Evolutionary conservation across 2,113 vertebrate genomes (phyloP), one percentile per base, ranked within the genome.

Genomic region (Ailuropoda melanoleuca): DNA sequence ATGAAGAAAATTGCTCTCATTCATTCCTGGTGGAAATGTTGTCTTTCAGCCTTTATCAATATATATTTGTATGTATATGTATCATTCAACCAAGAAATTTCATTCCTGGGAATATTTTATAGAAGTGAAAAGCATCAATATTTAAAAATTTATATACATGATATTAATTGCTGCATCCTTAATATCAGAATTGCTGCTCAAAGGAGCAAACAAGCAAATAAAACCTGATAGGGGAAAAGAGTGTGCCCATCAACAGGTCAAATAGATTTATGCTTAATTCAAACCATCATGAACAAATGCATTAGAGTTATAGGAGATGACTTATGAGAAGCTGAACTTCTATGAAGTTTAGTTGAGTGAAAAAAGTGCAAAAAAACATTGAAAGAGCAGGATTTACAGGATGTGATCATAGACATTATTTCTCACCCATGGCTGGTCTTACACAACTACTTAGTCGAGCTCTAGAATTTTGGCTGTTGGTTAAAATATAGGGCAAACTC

Each of bases 401-500:
- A 77, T 8, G 24, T 1, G n/a, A 46, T 56, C 64, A 60, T 15
- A 62, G 50, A 24, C 23, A 55, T 31, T 9, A 48, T 92, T 95
- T 86, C 43, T 29, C 19, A 24, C 29, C 10, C 55, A 64, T 46
- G 75, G 55, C 9, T 13, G 48, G 31, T 89, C 23, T 75, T 68
- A 66, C 0, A 48, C 55, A 85, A 50, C 34, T 88, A 11, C 62
- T 86, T 18, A 78, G 24, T 34, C 62, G 55, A 87, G 17, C 21
- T 66, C 23, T 84, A 70, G 37, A 74, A 89, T 34, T 75, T 93
- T 43, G 58, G 58, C 18, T 83, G 11, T 66, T 87, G 60, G 12
- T 53, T 75, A 62, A 93, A 96, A 85, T 94, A 13, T 48, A 75
- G n/a, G 39, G 21, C 68, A 95, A 80, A 83, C 12, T 80, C 70